phyloP scores from a whole-genome alignment of 2,797 vertebrate genomes.

The Anomalospiza imberbis region DNA sequence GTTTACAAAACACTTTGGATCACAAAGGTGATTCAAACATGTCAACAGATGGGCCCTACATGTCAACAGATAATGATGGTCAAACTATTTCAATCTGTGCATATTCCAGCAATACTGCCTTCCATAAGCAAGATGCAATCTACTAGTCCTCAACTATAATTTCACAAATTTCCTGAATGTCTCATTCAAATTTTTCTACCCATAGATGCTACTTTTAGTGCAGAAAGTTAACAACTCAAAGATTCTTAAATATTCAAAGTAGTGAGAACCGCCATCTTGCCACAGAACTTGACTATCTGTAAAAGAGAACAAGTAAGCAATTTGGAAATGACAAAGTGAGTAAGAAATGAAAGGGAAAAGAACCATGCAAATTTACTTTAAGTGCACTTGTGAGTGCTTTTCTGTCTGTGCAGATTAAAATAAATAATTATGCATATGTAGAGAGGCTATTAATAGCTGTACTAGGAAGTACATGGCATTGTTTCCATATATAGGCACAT shows the following conservation, averaged over 20 bases:
- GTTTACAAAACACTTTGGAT: not conserved
- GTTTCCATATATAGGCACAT: not conserved
- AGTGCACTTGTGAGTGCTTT: not conserved
- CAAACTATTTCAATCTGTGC: not conserved
- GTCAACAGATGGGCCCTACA: not conserved
- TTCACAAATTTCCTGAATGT: not conserved
- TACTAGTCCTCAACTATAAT: not conserved
- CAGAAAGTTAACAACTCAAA: not conserved
- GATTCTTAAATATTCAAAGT: not conserved
- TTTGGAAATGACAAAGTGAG: not conserved
- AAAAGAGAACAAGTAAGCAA: not conserved
- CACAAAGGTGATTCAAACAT: not conserved
- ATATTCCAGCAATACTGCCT: not conserved
- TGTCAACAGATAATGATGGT: not conserved
- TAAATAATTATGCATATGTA: not conserved
- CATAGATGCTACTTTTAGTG: not conserved
- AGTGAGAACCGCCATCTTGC: not conserved
- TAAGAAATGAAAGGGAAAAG: not conserved
- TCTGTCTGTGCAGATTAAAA: not conserved
- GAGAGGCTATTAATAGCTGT: constrained; percentile 16
- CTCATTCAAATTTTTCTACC: not conserved
- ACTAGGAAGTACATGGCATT: not conserved
- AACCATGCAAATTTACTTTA: not conserved
- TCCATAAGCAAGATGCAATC: not conserved
- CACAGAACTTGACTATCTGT: not conserved